Percentiles rank a stretch among this genome's conserved stretches.
phyloP scores from a whole-genome alignment of 2,888 invertebrate species.

The Torymus tubicola region DNA sequence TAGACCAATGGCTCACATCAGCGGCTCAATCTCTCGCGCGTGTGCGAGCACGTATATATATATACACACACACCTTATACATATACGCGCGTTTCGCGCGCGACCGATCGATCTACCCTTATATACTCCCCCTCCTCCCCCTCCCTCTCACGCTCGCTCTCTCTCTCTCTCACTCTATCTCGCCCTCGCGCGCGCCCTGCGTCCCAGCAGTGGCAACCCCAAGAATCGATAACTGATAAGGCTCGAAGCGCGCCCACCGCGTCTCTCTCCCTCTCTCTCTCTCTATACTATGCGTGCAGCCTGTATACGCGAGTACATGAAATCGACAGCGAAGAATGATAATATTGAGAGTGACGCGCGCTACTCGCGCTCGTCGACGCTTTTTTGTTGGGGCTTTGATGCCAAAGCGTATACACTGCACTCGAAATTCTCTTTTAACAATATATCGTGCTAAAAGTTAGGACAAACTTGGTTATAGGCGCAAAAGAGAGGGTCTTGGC shows the following conservation, averaged over 20 bases:
- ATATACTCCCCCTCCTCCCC: too few relatives aligned
- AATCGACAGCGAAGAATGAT: conserved; percentile 34
- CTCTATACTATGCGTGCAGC: background rate
- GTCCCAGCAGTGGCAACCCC: background rate
- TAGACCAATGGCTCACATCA: background rate
- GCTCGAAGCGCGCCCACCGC: background rate
- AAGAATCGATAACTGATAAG: conserved; percentile 49
- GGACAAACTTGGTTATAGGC: too few relatives aligned
- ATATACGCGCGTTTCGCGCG: background rate
- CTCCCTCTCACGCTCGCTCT: too few relatives aligned
- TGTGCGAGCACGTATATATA: background rate
- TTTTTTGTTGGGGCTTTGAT: background rate
- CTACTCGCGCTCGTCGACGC: background rate
- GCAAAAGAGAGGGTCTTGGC: too few relatives aligned
- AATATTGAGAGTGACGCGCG: conserved; percentile 31
- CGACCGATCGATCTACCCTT: too few relatives aligned
- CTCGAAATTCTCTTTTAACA: too few relatives aligned
- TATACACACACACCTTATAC: background rate
- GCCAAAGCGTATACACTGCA: background rate
- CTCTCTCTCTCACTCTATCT: too few relatives aligned
- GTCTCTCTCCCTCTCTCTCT: background rate
- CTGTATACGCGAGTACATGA: background rate
- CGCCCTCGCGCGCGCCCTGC: too few relatives aligned
- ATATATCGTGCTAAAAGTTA: too few relatives aligned
- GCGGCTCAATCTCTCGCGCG: background rate